Base-by-base conservation (phyloP, 2,113 vertebrate species). In the Nothobranchius kuhntae region DNA sequence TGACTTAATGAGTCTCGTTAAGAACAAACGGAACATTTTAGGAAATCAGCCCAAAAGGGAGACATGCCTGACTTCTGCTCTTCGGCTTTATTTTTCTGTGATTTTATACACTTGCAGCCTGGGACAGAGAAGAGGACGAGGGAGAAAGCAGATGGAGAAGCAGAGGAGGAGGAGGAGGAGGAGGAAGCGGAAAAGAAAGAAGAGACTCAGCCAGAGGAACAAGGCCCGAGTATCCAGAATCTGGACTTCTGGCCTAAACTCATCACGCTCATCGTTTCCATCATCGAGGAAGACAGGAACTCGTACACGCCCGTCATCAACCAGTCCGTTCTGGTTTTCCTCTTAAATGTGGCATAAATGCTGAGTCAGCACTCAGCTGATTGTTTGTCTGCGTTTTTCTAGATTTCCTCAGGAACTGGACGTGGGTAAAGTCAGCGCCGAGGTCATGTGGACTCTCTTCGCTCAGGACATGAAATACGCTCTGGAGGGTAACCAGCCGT, bases 181-280 rank as follows among this genome's bases (percentile, higher is more conserved):
- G 94, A 96, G 54, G 94, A 91, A 24, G 86, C 94, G 58, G 90
- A 87, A 24, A 64, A 88, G 54, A 72, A 86, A 61, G 83, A 90
- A 64, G 83, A 86, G 58, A 70, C 13, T 52, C 85, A 86, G 53
- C 91, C 86, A 0, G 97, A 98, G 65, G 96, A 99, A 53, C 95
- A 95, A 59, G 98, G 96, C 0, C 98, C 98, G 35, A 97, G 95
- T 77, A 95, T 98, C 71, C 93, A 92, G 84, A 98, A 98, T 85
- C 91, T 99, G 89, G 97, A 99, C 77, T 99, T 98, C 81, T 99
- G 97, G 98, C 96, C 97, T 15, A 98, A 99, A 73, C 96, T 99
- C 85, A 99, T 99, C 85, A 99, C 97, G 0, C 92, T 99, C 55
- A 97, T 99, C 21, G 97, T 99, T 62, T 99, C 98, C 66, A 99